Percentiles rank a stretch among this genome's conserved stretches.
These are phyloP conservation scores for Pseudorhiza aurosa DNA, from an alignment of 30 jellyfish, hydroid and myxozoan species.

Conservation along the genomic window DNA sequence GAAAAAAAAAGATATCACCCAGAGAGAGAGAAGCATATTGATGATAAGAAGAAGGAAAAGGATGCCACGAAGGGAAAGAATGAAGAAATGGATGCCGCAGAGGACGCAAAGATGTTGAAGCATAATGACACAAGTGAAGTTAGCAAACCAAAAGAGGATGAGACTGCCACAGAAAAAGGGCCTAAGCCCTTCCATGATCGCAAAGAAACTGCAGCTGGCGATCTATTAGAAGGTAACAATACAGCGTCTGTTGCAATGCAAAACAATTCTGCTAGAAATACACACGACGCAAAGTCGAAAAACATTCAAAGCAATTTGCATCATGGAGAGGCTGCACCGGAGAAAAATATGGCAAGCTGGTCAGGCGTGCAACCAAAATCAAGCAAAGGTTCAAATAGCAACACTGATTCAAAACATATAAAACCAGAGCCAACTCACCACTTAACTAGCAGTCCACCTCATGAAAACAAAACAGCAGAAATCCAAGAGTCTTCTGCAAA, in stretches of 20 bases:
- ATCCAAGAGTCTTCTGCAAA: constrained; percentile 27
- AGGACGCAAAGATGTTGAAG: too few species aligned
- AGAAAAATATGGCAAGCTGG: constrained; percentile 37
- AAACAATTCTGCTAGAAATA: neutral
- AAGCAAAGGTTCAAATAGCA: neutral
- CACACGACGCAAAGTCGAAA: neutral
- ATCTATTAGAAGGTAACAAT: neutral
- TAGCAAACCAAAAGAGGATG: constrained; percentile 19
- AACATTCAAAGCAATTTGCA: neutral
- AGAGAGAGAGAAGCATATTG: neutral
- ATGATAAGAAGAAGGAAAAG: neutral
- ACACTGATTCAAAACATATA: neutral
- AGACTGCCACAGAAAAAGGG: neutral
- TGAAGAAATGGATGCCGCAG: constrained; percentile 5
- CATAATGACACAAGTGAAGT: neutral
- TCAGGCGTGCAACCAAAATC: neutral
- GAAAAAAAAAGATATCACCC: neutral
- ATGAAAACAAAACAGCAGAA: neutral
- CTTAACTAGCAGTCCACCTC: neutral
- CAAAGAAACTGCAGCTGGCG: constrained; percentile 64
- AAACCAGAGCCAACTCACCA: neutral
- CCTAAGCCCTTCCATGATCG: constrained; percentile 49
- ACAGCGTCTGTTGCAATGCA: neutral
- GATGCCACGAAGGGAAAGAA: neutral
- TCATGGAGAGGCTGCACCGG: constrained; percentile 26